Conservation (phyloP, 2,888 invertebrate genomes). For the Scelioninae gen. 2 region DNA sequence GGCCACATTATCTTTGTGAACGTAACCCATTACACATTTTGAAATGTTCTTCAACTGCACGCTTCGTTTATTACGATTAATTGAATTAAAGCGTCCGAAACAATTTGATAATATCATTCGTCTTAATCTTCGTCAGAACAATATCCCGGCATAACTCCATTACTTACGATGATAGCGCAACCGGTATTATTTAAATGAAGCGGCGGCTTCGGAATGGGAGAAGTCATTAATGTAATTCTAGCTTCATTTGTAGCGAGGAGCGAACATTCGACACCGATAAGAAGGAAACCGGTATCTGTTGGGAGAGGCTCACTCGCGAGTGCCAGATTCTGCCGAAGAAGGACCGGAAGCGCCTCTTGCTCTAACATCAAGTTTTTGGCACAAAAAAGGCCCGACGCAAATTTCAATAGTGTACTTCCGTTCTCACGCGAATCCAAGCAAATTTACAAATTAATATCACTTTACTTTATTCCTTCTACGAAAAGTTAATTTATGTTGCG, state of each 20-base stretch:
- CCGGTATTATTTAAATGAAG: constrained; percentile 55
- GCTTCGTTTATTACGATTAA: neutral
- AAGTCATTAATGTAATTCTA: constrained; percentile 56
- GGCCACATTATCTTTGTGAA: no score
- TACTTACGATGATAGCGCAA: constrained; percentile 40
- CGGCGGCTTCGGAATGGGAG: constrained; percentile 29
- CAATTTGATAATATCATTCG: constrained; percentile 32
- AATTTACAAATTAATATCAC: constrained; percentile 7
- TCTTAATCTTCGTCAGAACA: constrained; percentile 42
- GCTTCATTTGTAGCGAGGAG: constrained; percentile 49
- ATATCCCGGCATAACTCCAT: constrained; percentile 38
- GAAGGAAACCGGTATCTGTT: constrained; percentile 54
- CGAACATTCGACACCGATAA: constrained; percentile 55
- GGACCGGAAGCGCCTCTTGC: constrained; percentile 47
- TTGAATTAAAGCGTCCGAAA: constrained; percentile 30
- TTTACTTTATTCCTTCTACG: constrained; percentile 4
- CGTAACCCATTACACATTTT: no score
- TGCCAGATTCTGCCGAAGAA: constrained; percentile 50
- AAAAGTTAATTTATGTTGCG: constrained; percentile 1
- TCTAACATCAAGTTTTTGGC: constrained; percentile 35
- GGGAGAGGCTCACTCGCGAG: constrained; percentile 44
- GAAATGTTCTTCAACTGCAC: no score
- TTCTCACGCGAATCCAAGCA: constrained; percentile 51
- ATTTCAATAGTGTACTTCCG: constrained; percentile 56
- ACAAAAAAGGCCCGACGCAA: constrained; percentile 44